Evolutionary conservation across 2,113 vertebrate species (phyloP).

Genomic region (Raja brachyura): DNA sequence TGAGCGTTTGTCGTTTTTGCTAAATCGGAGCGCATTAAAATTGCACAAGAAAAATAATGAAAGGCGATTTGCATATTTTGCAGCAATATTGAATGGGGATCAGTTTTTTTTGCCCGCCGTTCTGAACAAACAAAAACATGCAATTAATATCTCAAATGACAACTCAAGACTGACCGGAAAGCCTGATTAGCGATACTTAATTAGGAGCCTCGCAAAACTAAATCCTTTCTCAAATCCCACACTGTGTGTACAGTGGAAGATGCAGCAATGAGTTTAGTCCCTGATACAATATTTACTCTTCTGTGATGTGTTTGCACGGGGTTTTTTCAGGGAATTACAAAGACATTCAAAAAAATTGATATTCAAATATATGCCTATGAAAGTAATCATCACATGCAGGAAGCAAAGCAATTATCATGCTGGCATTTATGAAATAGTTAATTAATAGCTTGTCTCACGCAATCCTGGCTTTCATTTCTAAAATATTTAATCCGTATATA

Average conservation of each 20-base stretch:
- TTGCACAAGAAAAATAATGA: constrained; percentile 81
- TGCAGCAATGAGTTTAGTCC: constrained; percentile 86
- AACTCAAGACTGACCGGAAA: constrained; percentile 87
- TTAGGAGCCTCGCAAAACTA: constrained; percentile 87
- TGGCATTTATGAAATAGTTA: constrained; percentile 94
- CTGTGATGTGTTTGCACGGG: constrained; percentile 87
- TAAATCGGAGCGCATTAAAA: constrained; percentile 88
- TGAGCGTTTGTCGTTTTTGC: constrained; percentile 82
- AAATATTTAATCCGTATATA: constrained; percentile 84
- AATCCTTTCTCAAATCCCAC: constrained; percentile 75
- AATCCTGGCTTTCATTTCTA: constrained; percentile 79
- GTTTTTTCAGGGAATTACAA: constrained; percentile 76
- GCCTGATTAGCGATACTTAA: constrained; percentile 98
- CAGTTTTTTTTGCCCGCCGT: constrained; percentile 82
- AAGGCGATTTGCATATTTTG: constrained; percentile 95
- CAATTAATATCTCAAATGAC: constrained; percentile 99
- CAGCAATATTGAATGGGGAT: constrained; percentile 98
- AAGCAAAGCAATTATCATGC: constrained; percentile 92
- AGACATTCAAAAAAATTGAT: constrained; percentile 74
- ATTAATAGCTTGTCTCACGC: constrained; percentile 92
- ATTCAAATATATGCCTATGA: constrained; percentile 73
- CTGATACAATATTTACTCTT: constrained; percentile 99
- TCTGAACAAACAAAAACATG: constrained; percentile 94
- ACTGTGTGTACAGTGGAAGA: constrained; percentile 74
- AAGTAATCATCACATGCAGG: constrained; percentile 85